phyloP scores from a whole-genome alignment of 2,888 invertebrate species.

The Malthinus seriepunctatus region DNA sequence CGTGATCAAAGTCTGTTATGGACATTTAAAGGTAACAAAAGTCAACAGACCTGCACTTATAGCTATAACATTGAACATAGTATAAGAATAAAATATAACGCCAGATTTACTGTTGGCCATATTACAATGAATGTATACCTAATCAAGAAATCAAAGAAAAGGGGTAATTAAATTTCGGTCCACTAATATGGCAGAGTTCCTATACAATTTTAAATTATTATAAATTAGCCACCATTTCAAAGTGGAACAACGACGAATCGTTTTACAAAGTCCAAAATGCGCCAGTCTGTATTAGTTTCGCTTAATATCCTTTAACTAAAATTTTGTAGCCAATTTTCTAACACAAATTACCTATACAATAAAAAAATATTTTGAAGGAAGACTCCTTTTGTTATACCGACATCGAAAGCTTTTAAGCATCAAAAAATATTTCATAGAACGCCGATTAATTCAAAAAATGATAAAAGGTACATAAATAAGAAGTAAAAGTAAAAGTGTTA shows the following conservation, averaged over 20 bases:
- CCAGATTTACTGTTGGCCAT: conserved; percentile 23
- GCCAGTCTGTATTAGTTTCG: conserved; percentile 20
- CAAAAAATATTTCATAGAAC: no score
- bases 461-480: no score
- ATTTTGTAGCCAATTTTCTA: no score
- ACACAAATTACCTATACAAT: no score
- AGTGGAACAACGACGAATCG: no score
- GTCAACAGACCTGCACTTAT: conserved; percentile 38
- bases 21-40: conserved; percentile 35
- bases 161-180: conserved; percentile 16
- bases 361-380: no score
- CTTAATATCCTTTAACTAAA: conserved; percentile 11
- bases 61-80: conserved; percentile 36
- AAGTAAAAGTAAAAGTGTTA: no score
- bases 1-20: conserved; percentile 34
- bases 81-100: conserved; percentile 32
- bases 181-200: conserved; percentile 12
- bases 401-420: no score
- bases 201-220: background rate
- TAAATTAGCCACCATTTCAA: conserved; percentile 5
- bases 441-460: no score
- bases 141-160: conserved; percentile 24
- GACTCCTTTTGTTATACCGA: no score
- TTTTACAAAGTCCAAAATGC: conserved; percentile 3
- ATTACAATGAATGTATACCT: conserved; percentile 17